phyloP scores from a whole-genome alignment of 2,797 vertebrate genomes.

The Cygnus olor region DNA sequence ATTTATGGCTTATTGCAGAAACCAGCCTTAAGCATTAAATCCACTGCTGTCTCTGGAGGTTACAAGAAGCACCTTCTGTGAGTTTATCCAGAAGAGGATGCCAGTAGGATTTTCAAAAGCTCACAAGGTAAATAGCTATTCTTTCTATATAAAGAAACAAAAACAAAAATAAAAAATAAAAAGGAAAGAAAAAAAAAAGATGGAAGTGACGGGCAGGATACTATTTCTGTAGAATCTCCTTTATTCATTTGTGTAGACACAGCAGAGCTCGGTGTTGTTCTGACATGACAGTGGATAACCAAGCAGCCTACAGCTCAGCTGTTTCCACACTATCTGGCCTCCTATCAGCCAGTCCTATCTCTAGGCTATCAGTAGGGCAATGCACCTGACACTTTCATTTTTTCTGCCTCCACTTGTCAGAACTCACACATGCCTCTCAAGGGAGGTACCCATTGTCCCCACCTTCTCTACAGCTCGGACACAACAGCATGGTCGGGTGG shows the following conservation, averaged over 20 bases:
- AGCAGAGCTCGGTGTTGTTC: neutral
- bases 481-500: neutral
- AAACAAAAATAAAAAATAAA: neutral
- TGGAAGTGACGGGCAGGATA: neutral
- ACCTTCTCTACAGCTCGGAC: fast-evolving
- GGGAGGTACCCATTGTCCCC: neutral
- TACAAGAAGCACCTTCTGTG: neutral
- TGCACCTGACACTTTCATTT: neutral
- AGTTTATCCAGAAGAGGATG: neutral
- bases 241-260: neutral
- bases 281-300: neutral
- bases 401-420: neutral
- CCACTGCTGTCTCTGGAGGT: neutral
- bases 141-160: neutral
- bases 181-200: neutral
- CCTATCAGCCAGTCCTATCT: neutral
- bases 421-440: neutral
- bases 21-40: neutral
- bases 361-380: neutral
- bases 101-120: neutral
- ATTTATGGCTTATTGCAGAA: neutral
- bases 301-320: neutral
- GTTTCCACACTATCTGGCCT: neutral
- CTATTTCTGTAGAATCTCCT: neutral
- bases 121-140: neutral